A percentile compares a stretch with the other conserved stretches of the same genome.
Evolutionary conservation across 2,888 invertebrate species (phyloP).

Genomic region (Timema cristinae): DNA sequence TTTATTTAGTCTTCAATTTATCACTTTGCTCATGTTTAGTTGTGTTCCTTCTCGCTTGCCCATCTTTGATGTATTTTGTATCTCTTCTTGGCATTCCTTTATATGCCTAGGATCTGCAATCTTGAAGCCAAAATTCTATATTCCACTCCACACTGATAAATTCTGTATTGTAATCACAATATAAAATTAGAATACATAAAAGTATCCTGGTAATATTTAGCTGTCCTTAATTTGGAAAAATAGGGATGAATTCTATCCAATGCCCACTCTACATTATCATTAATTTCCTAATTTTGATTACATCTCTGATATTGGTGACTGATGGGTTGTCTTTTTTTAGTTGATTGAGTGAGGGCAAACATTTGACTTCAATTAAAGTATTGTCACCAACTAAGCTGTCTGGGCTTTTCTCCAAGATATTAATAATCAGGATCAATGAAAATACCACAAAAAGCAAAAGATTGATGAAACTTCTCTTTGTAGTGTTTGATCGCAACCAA

Average conservation of each 20-base stretch:
- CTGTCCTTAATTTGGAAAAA: background rate
- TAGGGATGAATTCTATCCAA: background rate
- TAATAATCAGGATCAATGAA: background rate
- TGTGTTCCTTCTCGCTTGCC: no score
- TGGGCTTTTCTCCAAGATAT: background rate
- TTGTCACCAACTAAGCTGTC: background rate
- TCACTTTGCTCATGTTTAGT: no score
- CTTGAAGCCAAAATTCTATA: no score
- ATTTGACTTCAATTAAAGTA: background rate
- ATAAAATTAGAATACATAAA: no score
- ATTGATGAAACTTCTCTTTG: background rate
- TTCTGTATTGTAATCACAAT: no score
- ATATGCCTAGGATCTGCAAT: no score
- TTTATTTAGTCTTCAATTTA: no score
- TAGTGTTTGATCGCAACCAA: background rate
- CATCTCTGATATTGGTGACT: background rate
- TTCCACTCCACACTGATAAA: no score
- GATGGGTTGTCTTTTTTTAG: no score
- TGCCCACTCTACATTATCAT: background rate
- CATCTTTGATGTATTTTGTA: no score
- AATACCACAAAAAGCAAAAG: background rate
- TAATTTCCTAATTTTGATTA: background rate
- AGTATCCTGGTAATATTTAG: no score
- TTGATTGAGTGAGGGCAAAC: background rate
- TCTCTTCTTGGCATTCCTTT: no score